phyloP scores from a whole-genome alignment of 2,113 vertebrate species.

The Pterocles gutturalis region DNA sequence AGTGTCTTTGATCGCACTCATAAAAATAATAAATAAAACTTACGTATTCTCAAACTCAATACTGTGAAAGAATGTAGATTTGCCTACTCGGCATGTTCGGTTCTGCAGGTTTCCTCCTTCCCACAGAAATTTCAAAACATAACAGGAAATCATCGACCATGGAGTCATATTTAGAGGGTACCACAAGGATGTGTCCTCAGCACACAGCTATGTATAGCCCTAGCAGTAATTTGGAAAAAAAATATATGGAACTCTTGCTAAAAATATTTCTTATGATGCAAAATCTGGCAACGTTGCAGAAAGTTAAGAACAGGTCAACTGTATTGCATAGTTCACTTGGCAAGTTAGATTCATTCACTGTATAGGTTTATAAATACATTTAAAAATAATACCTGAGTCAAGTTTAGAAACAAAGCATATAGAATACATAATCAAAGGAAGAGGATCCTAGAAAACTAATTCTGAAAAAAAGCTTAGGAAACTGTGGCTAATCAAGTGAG shows the following conservation, averaged over 20 bases:
- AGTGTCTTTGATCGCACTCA: background rate
- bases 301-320: background rate
- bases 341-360: background rate
- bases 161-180: background rate
- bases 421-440: background rate
- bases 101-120: background rate
- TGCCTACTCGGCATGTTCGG: background rate
- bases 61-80: background rate
- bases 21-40: background rate
- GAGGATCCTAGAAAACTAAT: background rate
- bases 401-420: background rate
- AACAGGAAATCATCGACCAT: background rate
- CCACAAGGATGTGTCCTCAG: background rate
- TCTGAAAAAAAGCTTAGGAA: background rate
- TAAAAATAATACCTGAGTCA: background rate
- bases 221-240: background rate
- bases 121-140: background rate
- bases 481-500: background rate
- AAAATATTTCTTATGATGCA: background rate
- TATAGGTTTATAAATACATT: background rate
- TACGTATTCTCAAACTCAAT: background rate
- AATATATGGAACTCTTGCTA: background rate
- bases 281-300: background rate
- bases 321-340: background rate
- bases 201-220: background rate